These are phyloP conservation scores for Ichneumon xanthorius DNA, from an alignment of 2,888 invertebrate species.

Conservation along the genomic window DNA sequence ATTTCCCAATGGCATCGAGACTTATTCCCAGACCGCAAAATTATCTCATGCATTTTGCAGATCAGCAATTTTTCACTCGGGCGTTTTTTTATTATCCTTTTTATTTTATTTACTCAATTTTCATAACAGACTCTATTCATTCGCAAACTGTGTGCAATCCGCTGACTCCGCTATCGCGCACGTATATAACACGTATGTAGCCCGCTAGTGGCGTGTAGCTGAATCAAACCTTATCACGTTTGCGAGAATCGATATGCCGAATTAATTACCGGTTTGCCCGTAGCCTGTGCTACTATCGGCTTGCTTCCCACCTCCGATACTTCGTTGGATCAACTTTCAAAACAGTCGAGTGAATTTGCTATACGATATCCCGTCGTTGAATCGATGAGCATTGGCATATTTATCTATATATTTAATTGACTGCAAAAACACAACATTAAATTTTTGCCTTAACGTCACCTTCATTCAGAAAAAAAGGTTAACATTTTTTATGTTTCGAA, in stretches of 20 bases:
- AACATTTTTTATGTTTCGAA: background rate
- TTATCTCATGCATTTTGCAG: background rate
- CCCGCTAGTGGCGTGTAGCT: background rate
- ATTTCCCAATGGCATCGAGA: background rate
- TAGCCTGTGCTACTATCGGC: background rate
- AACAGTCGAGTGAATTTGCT: background rate
- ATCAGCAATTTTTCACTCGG: background rate
- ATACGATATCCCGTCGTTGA: background rate
- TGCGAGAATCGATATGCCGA: background rate
- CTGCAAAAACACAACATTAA: background rate
- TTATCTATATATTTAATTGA: background rate
- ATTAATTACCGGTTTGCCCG: slow-evolving; percentile 2
- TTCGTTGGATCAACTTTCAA: background rate
- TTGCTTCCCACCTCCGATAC: slow-evolving; percentile 11
- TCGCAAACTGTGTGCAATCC: background rate
- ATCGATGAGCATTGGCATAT: background rate
- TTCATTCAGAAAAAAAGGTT: background rate
- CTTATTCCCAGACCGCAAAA: background rate
- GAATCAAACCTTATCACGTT: slow-evolving; percentile 4
- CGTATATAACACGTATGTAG: background rate
- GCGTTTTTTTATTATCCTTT: slow-evolving; percentile 1
- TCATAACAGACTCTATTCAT: background rate
- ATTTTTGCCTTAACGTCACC: background rate
- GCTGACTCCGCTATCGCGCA: background rate
- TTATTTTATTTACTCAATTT: background rate